Conservation (phyloP, 2,113 vertebrate species). For the Chaetodon trifascialis region DNA sequence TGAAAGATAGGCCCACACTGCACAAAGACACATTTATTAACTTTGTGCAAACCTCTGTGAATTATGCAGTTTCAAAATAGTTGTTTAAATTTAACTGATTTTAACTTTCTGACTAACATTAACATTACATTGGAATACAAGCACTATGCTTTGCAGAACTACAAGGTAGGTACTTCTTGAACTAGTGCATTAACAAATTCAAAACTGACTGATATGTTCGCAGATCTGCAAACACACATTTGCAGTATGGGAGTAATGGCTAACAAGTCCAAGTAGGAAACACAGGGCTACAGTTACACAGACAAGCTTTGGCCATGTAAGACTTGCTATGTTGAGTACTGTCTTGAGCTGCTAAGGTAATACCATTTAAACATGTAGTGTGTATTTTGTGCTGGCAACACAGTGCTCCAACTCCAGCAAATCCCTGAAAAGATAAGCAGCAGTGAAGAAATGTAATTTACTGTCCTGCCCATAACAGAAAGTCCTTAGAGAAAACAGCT, state of each 20-base stretch:
- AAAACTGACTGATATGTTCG: background rate
- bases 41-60: background rate
- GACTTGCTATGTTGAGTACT: background rate
- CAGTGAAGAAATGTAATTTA: constrained; percentile 58
- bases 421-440: constrained; percentile 49
- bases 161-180: background rate
- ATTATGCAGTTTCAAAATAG: background rate
- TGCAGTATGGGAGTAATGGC: background rate
- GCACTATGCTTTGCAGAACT: background rate
- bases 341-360: constrained; percentile 13
- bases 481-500: constrained; percentile 73
- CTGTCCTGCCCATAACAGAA: constrained; percentile 57
- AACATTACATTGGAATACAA: no score
- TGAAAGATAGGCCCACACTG: background rate
- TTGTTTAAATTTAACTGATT: background rate
- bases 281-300: background rate
- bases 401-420: constrained; percentile 35
- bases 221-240: background rate
- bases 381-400: constrained; percentile 30
- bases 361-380: constrained; percentile 5
- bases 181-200: background rate
- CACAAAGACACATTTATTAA: background rate
- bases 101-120: no score
- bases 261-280: background rate
- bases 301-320: background rate